Conservation (phyloP, 2,888 invertebrate species). For the Trachelus stipa region DNA sequence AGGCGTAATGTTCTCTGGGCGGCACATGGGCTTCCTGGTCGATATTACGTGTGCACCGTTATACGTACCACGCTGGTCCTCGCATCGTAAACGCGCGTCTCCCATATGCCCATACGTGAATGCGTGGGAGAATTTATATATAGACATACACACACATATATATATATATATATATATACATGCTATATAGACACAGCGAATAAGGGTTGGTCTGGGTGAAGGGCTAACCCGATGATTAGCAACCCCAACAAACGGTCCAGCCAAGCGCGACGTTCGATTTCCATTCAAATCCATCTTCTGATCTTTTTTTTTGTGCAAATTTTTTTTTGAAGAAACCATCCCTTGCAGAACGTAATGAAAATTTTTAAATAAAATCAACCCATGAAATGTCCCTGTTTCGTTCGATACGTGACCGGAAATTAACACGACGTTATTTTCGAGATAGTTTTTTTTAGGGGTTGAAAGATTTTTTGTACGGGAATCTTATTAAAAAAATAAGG, state of each 20-base stretch:
- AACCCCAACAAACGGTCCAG: constrained; percentile 37
- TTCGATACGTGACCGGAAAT: no score
- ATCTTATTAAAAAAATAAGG: no score
- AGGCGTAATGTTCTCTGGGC: constrained; percentile 53
- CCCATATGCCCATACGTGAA: no score
- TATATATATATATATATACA: constrained; percentile 31
- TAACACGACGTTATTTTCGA: no score
- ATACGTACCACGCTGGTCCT: constrained; percentile 15
- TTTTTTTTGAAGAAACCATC: no score
- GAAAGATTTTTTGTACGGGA: no score
- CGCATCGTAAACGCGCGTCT: constrained; percentile 8
- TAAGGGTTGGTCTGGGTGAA: not conserved
- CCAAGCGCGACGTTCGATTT: not conserved
- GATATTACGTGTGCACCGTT: constrained; percentile 47
- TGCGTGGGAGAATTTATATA: not conserved
- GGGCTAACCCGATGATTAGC: constrained; percentile 46
- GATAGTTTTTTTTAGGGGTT: no score
- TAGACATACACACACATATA: constrained; percentile 16
- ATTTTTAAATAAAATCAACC: no score
- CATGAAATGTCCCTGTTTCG: no score
- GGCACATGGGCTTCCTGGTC: constrained; percentile 51
- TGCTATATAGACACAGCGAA: constrained; percentile 37
- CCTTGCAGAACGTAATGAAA: no score
- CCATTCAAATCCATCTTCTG: not conserved
- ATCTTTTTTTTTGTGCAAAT: no score